These are phyloP conservation scores for Eledona agricola DNA, from an alignment of 2,888 invertebrate genomes.

Conservation along the genomic window DNA sequence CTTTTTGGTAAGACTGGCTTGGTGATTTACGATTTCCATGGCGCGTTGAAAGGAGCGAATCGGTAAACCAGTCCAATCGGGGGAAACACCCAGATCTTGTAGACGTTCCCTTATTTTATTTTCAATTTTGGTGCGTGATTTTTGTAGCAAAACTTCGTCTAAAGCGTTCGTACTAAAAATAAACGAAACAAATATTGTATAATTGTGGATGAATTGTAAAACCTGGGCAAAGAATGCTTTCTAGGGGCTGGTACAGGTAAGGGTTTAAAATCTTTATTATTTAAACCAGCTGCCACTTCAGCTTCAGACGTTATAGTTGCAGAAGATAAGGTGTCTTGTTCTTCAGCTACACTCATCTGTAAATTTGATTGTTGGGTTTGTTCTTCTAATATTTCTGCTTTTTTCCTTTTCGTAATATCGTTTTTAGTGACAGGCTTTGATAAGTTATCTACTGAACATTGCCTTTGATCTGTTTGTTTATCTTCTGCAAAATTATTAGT, in stretches of 20 bases:
- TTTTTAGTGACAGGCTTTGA: too few relatives aligned
- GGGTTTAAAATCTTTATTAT: neutral
- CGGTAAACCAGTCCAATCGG: constrained; percentile 69
- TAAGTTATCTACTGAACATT: too few relatives aligned
- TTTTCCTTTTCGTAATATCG: too few relatives aligned
- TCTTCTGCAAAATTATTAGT: too few relatives aligned
- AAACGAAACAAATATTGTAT: constrained; percentile 1
- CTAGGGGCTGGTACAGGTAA: constrained; percentile 5
- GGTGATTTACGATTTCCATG: constrained; percentile 67
- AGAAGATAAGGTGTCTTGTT: constrained; percentile 10
- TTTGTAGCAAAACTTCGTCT: constrained; percentile 33
- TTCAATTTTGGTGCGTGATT: constrained; percentile 41
- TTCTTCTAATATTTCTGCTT: too few relatives aligned
- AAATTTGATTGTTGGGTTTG: too few relatives aligned
- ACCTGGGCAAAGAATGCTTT: constrained; percentile 5
- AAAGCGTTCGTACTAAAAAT: constrained; percentile 2
- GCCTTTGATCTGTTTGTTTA: too few relatives aligned
- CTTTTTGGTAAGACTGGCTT: constrained; percentile 68
- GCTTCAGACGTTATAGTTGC: constrained; percentile 12
- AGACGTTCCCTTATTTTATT: constrained; percentile 65
- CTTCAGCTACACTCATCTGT: constrained; percentile 2
- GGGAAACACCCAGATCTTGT: constrained; percentile 70
- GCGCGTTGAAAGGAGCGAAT: constrained; percentile 67
- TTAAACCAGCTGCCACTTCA: neutral
- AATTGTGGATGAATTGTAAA: neutral